phyloP scores from a whole-genome alignment of 2,797 vertebrate species.

The Halcyon badia region DNA sequence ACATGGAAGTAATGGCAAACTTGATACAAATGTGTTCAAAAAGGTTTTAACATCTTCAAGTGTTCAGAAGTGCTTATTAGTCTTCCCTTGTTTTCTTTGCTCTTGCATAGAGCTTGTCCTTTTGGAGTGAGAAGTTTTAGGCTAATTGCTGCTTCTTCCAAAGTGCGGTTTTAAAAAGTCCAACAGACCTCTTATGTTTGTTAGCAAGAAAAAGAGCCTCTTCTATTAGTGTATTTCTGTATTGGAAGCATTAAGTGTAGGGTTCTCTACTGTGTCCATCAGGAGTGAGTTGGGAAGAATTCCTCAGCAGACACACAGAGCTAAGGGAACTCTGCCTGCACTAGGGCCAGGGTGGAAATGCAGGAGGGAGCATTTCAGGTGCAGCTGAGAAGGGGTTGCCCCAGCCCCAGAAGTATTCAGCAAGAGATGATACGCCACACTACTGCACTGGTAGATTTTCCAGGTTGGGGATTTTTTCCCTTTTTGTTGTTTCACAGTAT shows the following conservation, averaged over 20 bases:
- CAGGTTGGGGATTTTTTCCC: background rate
- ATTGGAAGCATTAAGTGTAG: background rate
- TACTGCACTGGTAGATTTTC: background rate
- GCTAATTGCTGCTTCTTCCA: background rate
- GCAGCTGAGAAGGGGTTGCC: background rate
- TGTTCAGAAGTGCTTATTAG: background rate
- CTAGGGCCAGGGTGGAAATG: accelerated
- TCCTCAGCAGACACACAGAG: background rate
- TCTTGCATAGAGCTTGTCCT: background rate
- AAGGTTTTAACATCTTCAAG: background rate
- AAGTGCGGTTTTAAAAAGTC: background rate
- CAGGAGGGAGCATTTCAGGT: background rate
- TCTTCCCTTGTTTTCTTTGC: background rate
- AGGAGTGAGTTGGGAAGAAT: accelerated
- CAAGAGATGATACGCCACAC: accelerated
- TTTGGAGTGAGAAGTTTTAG: background rate
- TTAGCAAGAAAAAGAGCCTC: background rate
- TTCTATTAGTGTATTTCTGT: background rate
- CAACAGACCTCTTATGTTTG: background rate
- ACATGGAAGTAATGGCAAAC: background rate
- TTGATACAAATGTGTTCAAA: background rate
- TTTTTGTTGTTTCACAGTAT: background rate
- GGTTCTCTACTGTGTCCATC: background rate
- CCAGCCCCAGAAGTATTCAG: background rate
- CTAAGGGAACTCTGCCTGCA: background rate